A percentile compares a stretch with the other conserved stretches of the same genome.
phyloP scores from a whole-genome alignment of 2,888 invertebrate genomes.

The Caenorhabditis sp. region DNA sequence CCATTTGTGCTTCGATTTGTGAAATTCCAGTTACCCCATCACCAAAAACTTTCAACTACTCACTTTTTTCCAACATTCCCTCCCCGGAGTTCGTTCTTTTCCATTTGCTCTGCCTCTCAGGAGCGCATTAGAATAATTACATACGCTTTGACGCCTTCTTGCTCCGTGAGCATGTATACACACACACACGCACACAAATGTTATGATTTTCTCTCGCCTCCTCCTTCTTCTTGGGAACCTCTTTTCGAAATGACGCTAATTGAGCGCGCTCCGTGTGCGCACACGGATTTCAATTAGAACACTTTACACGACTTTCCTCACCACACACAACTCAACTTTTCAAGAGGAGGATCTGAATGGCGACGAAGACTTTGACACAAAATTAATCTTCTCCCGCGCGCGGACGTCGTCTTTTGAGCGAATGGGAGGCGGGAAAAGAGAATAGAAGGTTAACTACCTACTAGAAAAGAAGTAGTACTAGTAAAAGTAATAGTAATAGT shows the following conservation, averaged over 20 bases:
- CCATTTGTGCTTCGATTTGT: too few species aligned
- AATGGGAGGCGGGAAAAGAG: too few species aligned
- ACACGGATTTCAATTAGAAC: constrained; percentile 54
- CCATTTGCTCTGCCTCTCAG: constrained; percentile 2
- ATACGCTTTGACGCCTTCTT: constrained; percentile 37
- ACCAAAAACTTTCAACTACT: background rate
- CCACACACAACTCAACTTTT: background rate
- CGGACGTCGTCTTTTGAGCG: background rate
- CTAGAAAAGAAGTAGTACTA: too few species aligned
- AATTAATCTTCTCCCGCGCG: constrained; percentile 32
- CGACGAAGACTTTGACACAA: constrained; percentile 26
- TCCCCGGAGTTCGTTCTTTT: background rate
- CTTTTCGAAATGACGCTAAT: constrained; percentile 51
- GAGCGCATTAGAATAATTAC: constrained; percentile 50
- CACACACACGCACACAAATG: constrained; percentile 10
- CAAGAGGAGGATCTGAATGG: too few species aligned
- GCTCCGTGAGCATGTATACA: constrained; percentile 21
- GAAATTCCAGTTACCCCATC: too few species aligned
- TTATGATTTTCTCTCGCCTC: constrained; percentile 37
- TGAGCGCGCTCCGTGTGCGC: constrained; percentile 24
- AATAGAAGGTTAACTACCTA: too few species aligned
- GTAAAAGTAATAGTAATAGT: too few species aligned
- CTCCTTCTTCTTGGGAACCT: background rate
- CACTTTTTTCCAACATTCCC: background rate
- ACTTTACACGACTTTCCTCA: constrained; percentile 17